phyloP scores from a whole-genome alignment of 2,113 vertebrate species.

The Andinoacara biseriatus region DNA sequence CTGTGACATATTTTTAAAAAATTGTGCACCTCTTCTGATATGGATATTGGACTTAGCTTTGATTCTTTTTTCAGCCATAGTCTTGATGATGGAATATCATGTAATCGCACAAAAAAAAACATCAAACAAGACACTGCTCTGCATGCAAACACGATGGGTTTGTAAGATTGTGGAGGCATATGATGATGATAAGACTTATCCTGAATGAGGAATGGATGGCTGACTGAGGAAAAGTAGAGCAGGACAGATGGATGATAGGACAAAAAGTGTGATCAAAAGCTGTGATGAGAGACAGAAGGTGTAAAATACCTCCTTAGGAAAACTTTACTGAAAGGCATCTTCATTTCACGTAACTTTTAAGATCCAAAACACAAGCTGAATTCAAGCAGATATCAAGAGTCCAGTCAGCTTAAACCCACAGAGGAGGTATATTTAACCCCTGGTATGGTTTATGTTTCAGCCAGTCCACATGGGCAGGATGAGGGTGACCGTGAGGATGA shows the following conservation, averaged over 20 bases:
- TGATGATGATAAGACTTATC: not conserved
- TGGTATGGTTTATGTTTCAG: not conserved
- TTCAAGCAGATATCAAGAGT: not conserved
- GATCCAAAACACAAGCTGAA: not conserved
- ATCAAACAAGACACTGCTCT: not conserved
- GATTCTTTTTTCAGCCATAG: not conserved
- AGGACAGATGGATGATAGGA: not conserved
- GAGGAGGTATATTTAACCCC: conserved; percentile 14
- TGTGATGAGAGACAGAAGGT: not conserved
- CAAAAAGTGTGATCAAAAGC: conserved; percentile 10
- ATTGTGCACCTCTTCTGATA: not conserved
- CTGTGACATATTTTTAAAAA: too few relatives aligned
- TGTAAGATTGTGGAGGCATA: not conserved
- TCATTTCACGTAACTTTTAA: not conserved
- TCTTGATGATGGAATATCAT: not conserved
- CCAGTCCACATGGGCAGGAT: conserved; percentile 36
- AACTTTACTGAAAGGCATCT: not conserved
- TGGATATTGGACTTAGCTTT: not conserved
- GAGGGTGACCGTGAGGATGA: conserved; percentile 43
- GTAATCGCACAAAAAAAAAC: not conserved
- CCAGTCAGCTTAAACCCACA: not conserved
- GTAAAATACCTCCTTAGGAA: conserved; percentile 25
- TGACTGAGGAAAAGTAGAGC: not conserved
- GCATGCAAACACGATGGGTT: conserved; percentile 42
- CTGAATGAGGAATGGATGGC: conserved; percentile 16